A percentile compares a stretch with the other conserved stretches of the same genome.
phyloP scores from a whole-genome alignment of 2,888 invertebrate species.

The Neoascia interrupta region DNA sequence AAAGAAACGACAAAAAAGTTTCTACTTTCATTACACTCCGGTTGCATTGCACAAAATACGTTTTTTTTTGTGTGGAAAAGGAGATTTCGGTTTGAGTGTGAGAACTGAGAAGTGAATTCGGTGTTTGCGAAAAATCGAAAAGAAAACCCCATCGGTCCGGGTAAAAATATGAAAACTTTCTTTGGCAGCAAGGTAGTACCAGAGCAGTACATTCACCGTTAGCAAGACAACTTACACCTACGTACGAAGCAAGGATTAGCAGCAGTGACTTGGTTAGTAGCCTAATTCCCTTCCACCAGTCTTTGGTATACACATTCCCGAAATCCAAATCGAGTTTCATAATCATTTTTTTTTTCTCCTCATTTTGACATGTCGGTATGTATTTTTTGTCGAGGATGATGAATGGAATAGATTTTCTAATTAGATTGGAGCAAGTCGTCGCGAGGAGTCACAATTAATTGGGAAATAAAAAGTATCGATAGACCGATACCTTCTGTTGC shows the following conservation, averaged over 20 bases:
- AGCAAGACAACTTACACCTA: slow-evolving; percentile 5
- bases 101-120: not conserved
- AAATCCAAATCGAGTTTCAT: slow-evolving; percentile 38
- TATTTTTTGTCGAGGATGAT: too few relatives aligned
- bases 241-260: not conserved
- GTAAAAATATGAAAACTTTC: slow-evolving; percentile 53
- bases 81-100: not conserved
- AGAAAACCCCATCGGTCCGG: not conserved
- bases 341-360: slow-evolving; percentile 23
- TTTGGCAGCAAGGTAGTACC: slow-evolving; percentile 6
- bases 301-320: slow-evolving; percentile 3
- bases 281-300: slow-evolving; percentile 1
- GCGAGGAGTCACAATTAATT: too few relatives aligned
- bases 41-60: too few relatives aligned
- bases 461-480: not conserved
- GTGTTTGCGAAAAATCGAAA: slow-evolving; percentile 13
- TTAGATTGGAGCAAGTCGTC: too few relatives aligned
- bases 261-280: slow-evolving; percentile 41
- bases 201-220: slow-evolving; percentile 6
- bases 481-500: slow-evolving; percentile 43
- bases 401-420: too few relatives aligned
- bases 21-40: slow-evolving; percentile 47
- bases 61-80: not conserved
- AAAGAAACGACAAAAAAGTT: slow-evolving; percentile 42
- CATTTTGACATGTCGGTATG: too few relatives aligned